phyloP scores from a whole-genome alignment of 2,797 vertebrate genomes.

The Malacoctenus gilli region DNA sequence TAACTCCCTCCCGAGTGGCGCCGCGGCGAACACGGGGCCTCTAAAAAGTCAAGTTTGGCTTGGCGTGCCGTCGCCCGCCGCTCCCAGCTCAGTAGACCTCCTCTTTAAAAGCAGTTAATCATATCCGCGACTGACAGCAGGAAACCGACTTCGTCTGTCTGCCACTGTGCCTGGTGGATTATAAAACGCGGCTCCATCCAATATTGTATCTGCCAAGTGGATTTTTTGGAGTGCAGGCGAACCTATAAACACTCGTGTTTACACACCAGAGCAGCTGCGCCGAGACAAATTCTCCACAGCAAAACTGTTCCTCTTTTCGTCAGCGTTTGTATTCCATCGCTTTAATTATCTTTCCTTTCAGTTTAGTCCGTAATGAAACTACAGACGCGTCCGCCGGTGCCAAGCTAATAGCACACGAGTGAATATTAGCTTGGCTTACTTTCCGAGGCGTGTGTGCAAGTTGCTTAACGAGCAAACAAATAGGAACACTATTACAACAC shows the following conservation, averaged over 20 bases:
- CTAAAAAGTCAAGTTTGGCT: background rate
- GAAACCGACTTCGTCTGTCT: constrained; percentile 51
- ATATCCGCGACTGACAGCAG: constrained; percentile 48
- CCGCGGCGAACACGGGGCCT: background rate
- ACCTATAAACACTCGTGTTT: constrained; percentile 53
- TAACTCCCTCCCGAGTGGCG: background rate
- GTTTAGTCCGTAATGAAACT: constrained; percentile 48
- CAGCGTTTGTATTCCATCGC: constrained; percentile 31
- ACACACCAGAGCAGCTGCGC: constrained; percentile 55
- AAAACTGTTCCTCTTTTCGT: constrained; percentile 48
- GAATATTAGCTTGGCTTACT: constrained; percentile 41
- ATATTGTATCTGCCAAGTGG: constrained; percentile 61
- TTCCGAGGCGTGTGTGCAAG: constrained; percentile 29
- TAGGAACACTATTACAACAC: background rate
- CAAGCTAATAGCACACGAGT: constrained; percentile 51
- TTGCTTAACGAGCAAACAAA: constrained; percentile 26
- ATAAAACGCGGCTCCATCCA: constrained; percentile 55
- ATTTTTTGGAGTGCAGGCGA: constrained; percentile 57
- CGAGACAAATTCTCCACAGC: constrained; percentile 47
- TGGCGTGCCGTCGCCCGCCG: background rate
- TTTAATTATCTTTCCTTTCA: constrained; percentile 36
- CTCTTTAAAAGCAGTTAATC: constrained; percentile 41
- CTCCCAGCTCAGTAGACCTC: constrained; percentile 18
- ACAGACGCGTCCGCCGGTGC: constrained; percentile 17
- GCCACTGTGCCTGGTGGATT: constrained; percentile 56